These are phyloP conservation scores for Actinia equina DNA, from an alignment of 64 coral and sea anemone genomes.

Conservation along the genomic window DNA sequence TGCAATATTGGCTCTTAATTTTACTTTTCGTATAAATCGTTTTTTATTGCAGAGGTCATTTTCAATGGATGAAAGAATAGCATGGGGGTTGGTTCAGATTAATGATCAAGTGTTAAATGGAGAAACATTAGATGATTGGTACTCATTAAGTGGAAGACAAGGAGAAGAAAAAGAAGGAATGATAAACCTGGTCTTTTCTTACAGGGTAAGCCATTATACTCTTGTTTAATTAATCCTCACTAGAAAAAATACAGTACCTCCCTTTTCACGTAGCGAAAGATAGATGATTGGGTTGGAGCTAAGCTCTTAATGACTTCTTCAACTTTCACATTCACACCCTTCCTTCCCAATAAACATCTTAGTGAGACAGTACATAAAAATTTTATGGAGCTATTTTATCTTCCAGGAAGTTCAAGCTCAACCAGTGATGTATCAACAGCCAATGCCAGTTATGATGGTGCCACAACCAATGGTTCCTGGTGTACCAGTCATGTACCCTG, in stretches of 20 bases:
- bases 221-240: too few relatives aligned
- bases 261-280: too few relatives aligned
- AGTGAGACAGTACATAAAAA: too few relatives aligned
- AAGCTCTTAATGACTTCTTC: too few relatives aligned
- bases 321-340: too few relatives aligned
- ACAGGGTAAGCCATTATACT: slow-evolving; percentile 34
- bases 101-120: slow-evolving; percentile 61
- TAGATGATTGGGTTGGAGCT: too few relatives aligned
- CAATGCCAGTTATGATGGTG: slow-evolving; percentile 80
- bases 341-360: too few relatives aligned
- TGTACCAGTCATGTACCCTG: slow-evolving; percentile 75
- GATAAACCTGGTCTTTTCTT: slow-evolving; percentile 90
- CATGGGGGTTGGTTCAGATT: slow-evolving; percentile 89
- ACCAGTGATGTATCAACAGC: slow-evolving; percentile 37
- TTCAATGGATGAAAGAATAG: slow-evolving; percentile 86
- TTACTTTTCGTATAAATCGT: background rate
- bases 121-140: slow-evolving; percentile 96
- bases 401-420: slow-evolving; percentile 23
- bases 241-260: too few relatives aligned
- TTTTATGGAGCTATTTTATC: background rate
- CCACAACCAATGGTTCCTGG: slow-evolving; percentile 64
- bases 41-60: slow-evolving; percentile 72
- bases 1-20: too few relatives aligned
- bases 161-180: slow-evolving; percentile 94
- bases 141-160: slow-evolving; percentile 80